phyloP scores from a whole-genome alignment of 2,113 vertebrate species.

The Gymnogyps californianus region DNA sequence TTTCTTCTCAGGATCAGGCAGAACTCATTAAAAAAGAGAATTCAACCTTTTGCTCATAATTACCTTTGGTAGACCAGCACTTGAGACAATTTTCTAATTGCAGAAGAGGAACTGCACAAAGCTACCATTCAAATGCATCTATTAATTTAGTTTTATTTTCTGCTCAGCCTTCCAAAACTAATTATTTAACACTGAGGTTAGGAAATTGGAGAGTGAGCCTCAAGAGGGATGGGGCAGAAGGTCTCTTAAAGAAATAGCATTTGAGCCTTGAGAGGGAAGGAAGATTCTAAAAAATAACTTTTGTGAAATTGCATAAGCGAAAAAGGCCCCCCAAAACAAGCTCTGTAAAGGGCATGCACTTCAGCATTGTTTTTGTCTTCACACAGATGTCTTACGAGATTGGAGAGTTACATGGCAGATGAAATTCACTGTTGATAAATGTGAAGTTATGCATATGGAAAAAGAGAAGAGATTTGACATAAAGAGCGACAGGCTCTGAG shows the following conservation, averaged over 20 bases:
- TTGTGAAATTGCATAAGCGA: neutral
- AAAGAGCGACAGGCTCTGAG: neutral
- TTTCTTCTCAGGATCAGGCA: neutral
- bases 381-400: neutral
- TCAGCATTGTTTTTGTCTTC: neutral
- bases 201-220: neutral
- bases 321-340: neutral
- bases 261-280: neutral
- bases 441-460: neutral
- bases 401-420: neutral
- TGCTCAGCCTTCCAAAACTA: constrained; percentile 45
- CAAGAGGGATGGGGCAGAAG: neutral
- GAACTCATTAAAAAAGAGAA: constrained; percentile 60
- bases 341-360: neutral
- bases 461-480: neutral
- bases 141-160: constrained; percentile 65
- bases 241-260: neutral
- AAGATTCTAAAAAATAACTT: neutral
- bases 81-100: constrained; percentile 60
- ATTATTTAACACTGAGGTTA: constrained; percentile 44
- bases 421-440: neutral
- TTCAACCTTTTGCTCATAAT: constrained; percentile 33
- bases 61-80: constrained; percentile 46
- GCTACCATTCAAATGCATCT: constrained; percentile 18
- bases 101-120: constrained; percentile 23